phyloP scores from a whole-genome alignment of 2,888 invertebrate genomes.

The Panopea generosa region DNA sequence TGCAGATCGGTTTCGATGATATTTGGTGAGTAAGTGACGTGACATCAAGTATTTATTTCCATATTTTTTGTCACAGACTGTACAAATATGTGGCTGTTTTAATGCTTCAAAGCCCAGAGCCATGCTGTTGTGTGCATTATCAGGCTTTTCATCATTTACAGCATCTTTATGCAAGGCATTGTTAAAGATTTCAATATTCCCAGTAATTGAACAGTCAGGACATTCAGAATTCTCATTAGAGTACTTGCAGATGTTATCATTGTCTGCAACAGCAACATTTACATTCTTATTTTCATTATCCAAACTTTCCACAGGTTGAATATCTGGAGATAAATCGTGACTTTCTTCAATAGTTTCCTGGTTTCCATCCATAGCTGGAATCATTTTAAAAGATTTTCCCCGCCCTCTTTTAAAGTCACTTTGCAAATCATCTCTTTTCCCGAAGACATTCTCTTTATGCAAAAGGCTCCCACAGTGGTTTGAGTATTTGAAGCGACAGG shows the following conservation, averaged over 20 bases:
- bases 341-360: conserved; percentile 4
- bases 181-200: too few relatives aligned
- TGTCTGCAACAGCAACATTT: not conserved
- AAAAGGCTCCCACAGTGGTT: conserved; percentile 66
- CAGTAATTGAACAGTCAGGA: too few relatives aligned
- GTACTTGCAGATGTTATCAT: too few relatives aligned
- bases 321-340: too few relatives aligned
- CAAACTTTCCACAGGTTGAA: too few relatives aligned
- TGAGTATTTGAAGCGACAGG: conserved; percentile 70
- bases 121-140: too few relatives aligned
- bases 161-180: too few relatives aligned
- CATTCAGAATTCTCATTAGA: too few relatives aligned
- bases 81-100: conserved; percentile 62
- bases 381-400: conserved; percentile 21
- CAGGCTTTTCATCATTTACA: too few relatives aligned
- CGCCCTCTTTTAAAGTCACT: conserved; percentile 9
- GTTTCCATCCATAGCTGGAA: conserved; percentile 1
- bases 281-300: not conserved
- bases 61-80: conserved; percentile 80
- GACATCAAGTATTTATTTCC: conserved; percentile 79
- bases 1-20: conserved; percentile 90
- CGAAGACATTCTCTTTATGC: conserved; percentile 54
- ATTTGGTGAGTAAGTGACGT: conserved; percentile 90
- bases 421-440: not conserved
- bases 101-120: too few relatives aligned